Base-by-base conservation (phyloP, 1,140 invertebrate species). In the Helicoverpa zea region DNA sequence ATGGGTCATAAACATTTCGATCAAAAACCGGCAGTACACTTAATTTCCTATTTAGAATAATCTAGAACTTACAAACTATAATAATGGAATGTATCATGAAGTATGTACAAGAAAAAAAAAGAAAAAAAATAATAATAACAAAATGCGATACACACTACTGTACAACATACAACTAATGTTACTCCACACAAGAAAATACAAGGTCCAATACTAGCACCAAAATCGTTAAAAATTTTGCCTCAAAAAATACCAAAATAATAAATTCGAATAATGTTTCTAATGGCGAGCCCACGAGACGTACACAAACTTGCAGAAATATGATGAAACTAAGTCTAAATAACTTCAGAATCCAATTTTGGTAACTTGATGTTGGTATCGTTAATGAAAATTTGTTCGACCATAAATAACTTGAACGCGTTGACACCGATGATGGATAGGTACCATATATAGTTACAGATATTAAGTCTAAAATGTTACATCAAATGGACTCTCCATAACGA, bases 21-120 rank as follows among this genome's bases (percentile, higher is more conserved):
- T 68, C 64, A 73, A 72, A 79, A 72, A 79, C 56, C 56, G 11
- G 52, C 51, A 68, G 68, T 70, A 51, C 66, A 73, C 66, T 18
- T 47, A 30, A 16, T 23, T 30, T 30, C 35, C 30, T 30, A 66
- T 59, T 61, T 61, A 86, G 81, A 75, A 59, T 83, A 81, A 72
- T 85, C 78, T 63, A 59, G 29, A 82, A 79, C 61, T 61, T 84
- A 82, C 76, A 84, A 82, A 82, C 61, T 86, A 83, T 81, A 83
- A 78, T 89, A 92, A 84, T 93, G 92, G 92, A 94, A 94, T 94
- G 92, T 92, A 90, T 88, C 74, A 86, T 87, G 90, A 91, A 92
- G 88, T 86, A 86, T 86, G 63, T 93, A 90, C 87, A 91, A 14
- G 2, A 72, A 72, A 14, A 70, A 52, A 72, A 72, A 30, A 79